Percentiles rank a stretch among this genome's conserved stretches.
These are phyloP conservation scores for Rhyacophila evoluta DNA, from an alignment of 2,888 invertebrate species.

Conservation along the genomic window DNA sequence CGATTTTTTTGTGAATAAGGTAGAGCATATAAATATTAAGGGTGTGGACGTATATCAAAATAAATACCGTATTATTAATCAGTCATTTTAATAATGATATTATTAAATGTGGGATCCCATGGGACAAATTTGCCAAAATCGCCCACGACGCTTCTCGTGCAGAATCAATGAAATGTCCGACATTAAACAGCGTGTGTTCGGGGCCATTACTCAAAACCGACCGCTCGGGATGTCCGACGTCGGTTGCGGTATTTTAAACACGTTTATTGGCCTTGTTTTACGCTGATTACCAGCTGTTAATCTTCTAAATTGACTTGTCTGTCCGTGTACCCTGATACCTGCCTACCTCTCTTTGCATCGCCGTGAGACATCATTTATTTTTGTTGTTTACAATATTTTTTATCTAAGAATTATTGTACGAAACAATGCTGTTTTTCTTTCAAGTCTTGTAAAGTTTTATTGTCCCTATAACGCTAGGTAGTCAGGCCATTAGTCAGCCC, in stretches of 20 bases:
- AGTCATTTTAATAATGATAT: too few species aligned
- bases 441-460: too few species aligned
- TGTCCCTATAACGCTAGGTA: too few species aligned
- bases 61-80: too few species aligned
- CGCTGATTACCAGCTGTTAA: constrained; percentile 53
- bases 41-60: too few species aligned
- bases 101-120: too few species aligned
- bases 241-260: constrained; percentile 53
- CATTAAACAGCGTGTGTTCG: neutral
- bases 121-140: neutral
- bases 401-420: too few species aligned
- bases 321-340: constrained; percentile 41
- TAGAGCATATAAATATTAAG: too few species aligned
- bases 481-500: too few species aligned
- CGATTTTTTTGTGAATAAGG: too few species aligned
- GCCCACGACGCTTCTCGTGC: neutral
- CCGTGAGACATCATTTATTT: neutral
- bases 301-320: constrained; percentile 54
- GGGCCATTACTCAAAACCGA: constrained; percentile 44
- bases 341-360: constrained; percentile 14
- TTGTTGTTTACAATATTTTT: constrained; percentile 26
- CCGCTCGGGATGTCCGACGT: constrained; percentile 44
- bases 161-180: neutral
- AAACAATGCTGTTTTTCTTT: too few species aligned
- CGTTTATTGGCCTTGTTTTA: constrained; percentile 53